phyloP scores from a whole-genome alignment of 2,113 vertebrate genomes.

The Mixornis gularis region DNA sequence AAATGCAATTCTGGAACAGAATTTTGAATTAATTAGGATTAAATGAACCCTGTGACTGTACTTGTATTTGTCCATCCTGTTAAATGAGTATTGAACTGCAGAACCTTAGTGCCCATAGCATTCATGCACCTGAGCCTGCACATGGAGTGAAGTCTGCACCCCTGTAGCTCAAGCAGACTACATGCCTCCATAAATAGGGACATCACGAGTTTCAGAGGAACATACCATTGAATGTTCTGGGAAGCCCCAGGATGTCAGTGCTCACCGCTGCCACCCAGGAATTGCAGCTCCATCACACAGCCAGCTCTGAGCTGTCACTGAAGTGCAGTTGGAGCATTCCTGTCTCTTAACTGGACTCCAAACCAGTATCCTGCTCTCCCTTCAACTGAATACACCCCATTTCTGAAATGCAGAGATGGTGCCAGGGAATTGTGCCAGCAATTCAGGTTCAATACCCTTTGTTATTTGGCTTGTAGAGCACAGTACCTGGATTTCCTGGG shows the following conservation, averaged over 20 bases:
- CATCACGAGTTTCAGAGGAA: accelerated
- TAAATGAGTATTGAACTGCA: not conserved
- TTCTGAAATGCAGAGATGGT: accelerated
- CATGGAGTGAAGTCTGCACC: accelerated
- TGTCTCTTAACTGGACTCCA: too few relatives aligned
- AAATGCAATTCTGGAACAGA: not conserved
- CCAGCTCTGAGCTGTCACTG: accelerated
- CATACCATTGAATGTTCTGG: accelerated
- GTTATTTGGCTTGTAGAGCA: accelerated
- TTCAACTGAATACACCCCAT: accelerated
- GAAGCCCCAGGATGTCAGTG: not conserved
- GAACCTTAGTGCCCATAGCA: accelerated
- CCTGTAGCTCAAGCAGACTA: accelerated
- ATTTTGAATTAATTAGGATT: not conserved
- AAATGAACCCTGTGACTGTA: accelerated
- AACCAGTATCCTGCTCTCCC: not conserved
- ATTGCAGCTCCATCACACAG: not conserved
- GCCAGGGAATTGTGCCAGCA: accelerated
- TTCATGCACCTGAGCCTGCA: accelerated
- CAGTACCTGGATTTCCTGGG: accelerated
- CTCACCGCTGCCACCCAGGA: not conserved
- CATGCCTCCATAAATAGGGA: accelerated
- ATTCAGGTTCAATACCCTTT: not conserved
- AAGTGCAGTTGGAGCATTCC: accelerated
- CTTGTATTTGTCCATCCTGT: accelerated